phyloP scores from a whole-genome alignment of 2,113 vertebrate species.

The Dunckerocampus dactyliophorus region DNA sequence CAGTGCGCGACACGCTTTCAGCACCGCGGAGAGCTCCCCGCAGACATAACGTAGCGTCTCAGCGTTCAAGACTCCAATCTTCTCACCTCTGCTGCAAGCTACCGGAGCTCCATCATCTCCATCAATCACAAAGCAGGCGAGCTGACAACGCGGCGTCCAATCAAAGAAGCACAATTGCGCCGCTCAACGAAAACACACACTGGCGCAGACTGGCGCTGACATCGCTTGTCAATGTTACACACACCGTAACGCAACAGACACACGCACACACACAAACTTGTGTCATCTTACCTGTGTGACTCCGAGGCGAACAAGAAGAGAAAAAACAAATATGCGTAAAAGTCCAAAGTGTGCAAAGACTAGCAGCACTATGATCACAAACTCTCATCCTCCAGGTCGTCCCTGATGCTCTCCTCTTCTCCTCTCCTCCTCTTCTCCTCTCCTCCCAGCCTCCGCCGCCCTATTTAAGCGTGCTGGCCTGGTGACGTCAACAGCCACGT shows the following conservation, averaged over 20 bases:
- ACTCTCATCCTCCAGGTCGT: constrained; percentile 11
- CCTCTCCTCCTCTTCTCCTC: constrained; percentile 25
- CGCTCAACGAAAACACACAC: constrained; percentile 9
- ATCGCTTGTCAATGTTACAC: too few species aligned
- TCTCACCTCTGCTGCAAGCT: too few species aligned
- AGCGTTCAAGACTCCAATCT: too few species aligned
- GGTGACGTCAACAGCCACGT: background rate
- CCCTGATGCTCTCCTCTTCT: constrained; percentile 29
- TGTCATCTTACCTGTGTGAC: constrained; percentile 63
- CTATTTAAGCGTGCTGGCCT: background rate
- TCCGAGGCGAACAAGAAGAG: constrained; percentile 42
- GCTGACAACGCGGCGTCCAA: too few species aligned
- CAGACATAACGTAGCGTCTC: too few species aligned
- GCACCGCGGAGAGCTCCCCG: constrained; percentile 59
- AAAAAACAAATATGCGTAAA: background rate
- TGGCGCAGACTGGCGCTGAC: constrained; percentile 40
- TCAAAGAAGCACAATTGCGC: too few species aligned
- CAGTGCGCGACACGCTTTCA: constrained; percentile 27
- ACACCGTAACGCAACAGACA: too few species aligned
- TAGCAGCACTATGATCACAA: background rate
- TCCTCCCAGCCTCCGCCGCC: background rate
- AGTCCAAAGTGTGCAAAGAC: background rate
- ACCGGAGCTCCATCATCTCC: too few species aligned
- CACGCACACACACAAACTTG: constrained; percentile 38
- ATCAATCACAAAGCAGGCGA: too few species aligned